Percentiles rank a stretch among this genome's conserved stretches.
These are phyloP conservation scores for Chelonus insularis DNA, from an alignment of 1,140 invertebrate genomes.

Conservation along the genomic window DNA sequence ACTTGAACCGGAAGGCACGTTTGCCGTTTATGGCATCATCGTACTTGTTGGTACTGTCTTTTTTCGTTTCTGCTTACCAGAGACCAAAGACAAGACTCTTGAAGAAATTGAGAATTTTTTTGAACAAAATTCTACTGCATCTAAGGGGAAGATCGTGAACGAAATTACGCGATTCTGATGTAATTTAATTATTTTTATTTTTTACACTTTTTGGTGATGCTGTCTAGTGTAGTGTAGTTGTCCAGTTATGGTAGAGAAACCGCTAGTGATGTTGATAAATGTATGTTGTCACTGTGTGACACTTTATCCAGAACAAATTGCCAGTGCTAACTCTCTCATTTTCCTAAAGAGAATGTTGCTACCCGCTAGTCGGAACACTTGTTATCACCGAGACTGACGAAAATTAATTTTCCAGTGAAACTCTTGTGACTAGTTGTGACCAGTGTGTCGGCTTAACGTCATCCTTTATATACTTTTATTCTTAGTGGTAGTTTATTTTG, in stretches of 20 bases:
- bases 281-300: constrained; percentile 10
- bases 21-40: constrained; percentile 69
- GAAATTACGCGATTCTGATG: not conserved
- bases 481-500: not conserved
- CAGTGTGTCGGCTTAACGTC: not conserved
- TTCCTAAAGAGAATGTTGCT: constrained; percentile 4
- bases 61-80: constrained; percentile 71
- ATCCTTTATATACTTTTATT: not conserved
- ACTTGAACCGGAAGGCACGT: constrained; percentile 66
- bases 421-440: not conserved
- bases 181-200: too few relatives aligned
- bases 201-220: too few relatives aligned
- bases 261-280: constrained; percentile 14
- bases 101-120: constrained; percentile 70
- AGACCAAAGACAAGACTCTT: constrained; percentile 78
- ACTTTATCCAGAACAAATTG: constrained; percentile 9
- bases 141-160: not conserved
- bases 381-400: constrained; percentile 18
- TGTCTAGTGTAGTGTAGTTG: too few relatives aligned
- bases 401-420: constrained; percentile 12
- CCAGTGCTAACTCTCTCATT: constrained; percentile 15
- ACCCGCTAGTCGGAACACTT: constrained; percentile 1
- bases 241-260: constrained; percentile 10
- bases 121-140: not conserved
- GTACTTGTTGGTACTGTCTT: constrained; percentile 68